Evolutionary conservation across 2,888 invertebrate species (phyloP).

Genomic region (Ophioninae sp.): DNA sequence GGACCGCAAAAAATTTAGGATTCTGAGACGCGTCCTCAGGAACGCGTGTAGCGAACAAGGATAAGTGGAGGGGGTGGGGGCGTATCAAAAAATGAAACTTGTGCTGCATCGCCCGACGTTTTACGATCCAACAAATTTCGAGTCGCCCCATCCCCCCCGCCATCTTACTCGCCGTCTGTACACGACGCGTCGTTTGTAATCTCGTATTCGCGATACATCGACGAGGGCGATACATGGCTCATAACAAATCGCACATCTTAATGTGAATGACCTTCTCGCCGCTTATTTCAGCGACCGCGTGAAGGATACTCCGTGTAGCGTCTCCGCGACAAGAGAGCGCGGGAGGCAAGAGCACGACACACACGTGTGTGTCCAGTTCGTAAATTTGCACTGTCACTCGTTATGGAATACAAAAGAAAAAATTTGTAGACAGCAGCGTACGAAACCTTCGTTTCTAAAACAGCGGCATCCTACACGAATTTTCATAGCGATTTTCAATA

Average conservation of each 20-base stretch:
- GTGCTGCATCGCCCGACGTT: slow-evolving; percentile 18
- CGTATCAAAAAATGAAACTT: background rate
- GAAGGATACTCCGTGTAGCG: slow-evolving; percentile 15
- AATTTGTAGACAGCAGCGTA: background rate
- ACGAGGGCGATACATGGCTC: slow-evolving; percentile 36
- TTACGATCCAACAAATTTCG: slow-evolving; percentile 3
- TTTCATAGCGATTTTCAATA: background rate
- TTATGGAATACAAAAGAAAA: background rate
- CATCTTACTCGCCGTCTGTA: background rate
- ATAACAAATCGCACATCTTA: slow-evolving; percentile 31
- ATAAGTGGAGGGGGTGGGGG: no score
- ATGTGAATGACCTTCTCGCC: slow-evolving; percentile 40
- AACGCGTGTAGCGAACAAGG: background rate
- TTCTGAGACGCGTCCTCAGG: background rate
- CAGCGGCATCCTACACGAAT: background rate
- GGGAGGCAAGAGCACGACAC: background rate
- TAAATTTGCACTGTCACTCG: slow-evolving; percentile 2
- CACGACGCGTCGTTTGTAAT: slow-evolving; percentile 23
- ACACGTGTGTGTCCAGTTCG: slow-evolving; percentile 1
- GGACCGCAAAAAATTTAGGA: background rate
- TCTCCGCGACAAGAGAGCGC: background rate
- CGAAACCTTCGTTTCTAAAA: background rate
- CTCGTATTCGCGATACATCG: slow-evolving; percentile 39
- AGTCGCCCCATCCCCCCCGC: background rate
- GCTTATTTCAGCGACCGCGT: slow-evolving; percentile 29